Evolutionary conservation across 2,888 invertebrate genomes (phyloP), one percentile per base, ranked within the genome.

Genomic region (Muschampia plurimacula): DNA sequence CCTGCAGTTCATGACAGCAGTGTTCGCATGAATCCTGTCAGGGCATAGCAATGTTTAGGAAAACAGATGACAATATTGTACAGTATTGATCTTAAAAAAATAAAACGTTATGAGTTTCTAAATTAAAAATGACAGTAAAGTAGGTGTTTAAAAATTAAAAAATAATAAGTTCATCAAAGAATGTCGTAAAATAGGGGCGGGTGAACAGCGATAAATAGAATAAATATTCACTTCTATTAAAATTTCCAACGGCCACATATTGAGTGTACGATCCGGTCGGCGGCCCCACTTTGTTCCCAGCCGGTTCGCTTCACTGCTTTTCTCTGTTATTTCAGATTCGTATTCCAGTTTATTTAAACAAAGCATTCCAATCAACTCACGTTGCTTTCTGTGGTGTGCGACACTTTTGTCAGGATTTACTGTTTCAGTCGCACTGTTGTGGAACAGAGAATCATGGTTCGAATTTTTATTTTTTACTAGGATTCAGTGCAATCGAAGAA

Each of bases 331-430:
- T 57, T 28, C 57, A 57, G 28, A 57, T 57, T 28, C 57, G 57
- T 28, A 57, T 57, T 57, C 57, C 57, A 57, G 10, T 57, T 57
- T 57, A 57, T 57, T 57, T 57, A 57, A 57, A 57, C 57, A 57
- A 57, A 57, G 28, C 57, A 10, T 57, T 57, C 57, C 57, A 57
- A 57, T 57, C 57, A 57, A 57, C 55, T 22, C 57, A 28, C 5
- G 22, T 55, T 57, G 28, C 28, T 28, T 57, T 57, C 12, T 28
- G 28, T 28, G 57, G 28, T 28, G 57, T 28, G 57, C 28, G 57
- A 22, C 57, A 57, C 57, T 57, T 57, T 57, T 57, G 10, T 57
- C 3, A 28, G 28, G 12, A 22, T 28, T 55, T 5, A 4, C 22
- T 28, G 57, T 28, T 57, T 57, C 41, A 3, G 3, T 41, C 41